Conservation (phyloP, 2,797 vertebrate species). For the Acrossocheilus wenchowensis region DNA sequence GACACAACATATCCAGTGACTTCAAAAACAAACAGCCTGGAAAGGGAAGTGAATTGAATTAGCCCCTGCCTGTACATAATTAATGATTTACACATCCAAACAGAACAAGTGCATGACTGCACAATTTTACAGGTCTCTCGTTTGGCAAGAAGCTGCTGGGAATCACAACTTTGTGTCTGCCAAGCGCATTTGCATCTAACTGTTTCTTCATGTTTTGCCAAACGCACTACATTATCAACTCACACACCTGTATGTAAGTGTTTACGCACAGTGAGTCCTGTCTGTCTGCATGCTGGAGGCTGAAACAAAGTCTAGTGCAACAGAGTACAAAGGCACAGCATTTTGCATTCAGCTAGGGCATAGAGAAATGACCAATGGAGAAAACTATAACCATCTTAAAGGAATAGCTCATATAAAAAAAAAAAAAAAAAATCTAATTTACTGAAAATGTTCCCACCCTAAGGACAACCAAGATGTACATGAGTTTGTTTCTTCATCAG, state of each 20-base stretch:
- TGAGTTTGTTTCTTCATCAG: not conserved
- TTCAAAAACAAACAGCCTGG: slow-evolving; percentile 37
- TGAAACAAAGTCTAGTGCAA: not conserved
- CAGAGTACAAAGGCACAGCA: not conserved
- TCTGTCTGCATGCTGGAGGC: not conserved
- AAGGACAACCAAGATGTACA: not conserved
- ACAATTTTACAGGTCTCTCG: slow-evolving; percentile 36
- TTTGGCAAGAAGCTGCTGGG: slow-evolving; percentile 41
- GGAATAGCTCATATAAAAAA: too few species aligned
- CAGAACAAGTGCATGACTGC: slow-evolving; percentile 7
- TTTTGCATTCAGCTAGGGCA: slow-evolving; percentile 4
- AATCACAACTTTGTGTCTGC: slow-evolving; percentile 27
- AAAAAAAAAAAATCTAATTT: too few species aligned
- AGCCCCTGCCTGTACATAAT: slow-evolving; percentile 33
- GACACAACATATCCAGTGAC: not conserved
- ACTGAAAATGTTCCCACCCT: not conserved
- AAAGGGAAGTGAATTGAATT: slow-evolving; percentile 42
- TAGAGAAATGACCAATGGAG: slow-evolving; percentile 23
- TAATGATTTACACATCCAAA: slow-evolving; percentile 41
- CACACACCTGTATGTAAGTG: slow-evolving; percentile 3
- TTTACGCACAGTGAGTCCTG: not conserved
- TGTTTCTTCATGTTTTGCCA: slow-evolving; percentile 29
- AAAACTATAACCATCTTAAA: not conserved
- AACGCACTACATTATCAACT: slow-evolving; percentile 37
- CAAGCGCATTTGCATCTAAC: slow-evolving; percentile 38